Evolutionary conservation across 2,797 vertebrate genomes (phyloP), one percentile per base, ranked within the genome.

Genomic region (Discoglossus pictus): DNA sequence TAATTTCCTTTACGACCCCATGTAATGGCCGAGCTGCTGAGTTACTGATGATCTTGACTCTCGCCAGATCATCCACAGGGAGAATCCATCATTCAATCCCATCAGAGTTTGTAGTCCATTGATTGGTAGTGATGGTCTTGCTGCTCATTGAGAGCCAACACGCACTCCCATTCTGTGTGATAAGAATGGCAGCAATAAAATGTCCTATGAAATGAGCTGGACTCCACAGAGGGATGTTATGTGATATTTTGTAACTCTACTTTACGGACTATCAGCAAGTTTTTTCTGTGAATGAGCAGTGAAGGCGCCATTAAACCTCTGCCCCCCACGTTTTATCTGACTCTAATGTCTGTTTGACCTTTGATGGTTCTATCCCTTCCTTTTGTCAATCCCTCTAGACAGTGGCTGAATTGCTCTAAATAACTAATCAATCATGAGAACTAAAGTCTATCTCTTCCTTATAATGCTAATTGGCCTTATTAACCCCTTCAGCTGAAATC

Each of bases 31-130:
- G 24, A 48, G 61, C 52, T 52, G 61, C 68, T 64, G 53, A 65
- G 68, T 71, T 59, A 51, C 68, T 59, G 68, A 71, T 71, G 68
- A 65, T 71, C 68, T 71, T 52, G 44, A 65, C 61, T 71, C 61
- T 50, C 59, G 61, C 61, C 51, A 53, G 53, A 58, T 52, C 68
- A 43, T 64, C 61, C 68, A 71, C 46, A 36, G 61, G 61, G 61
- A 21, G 46, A 71, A 71, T 71, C 61, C 38, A 71, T 71, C 68
- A 71, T 64, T 59, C 27, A 53, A 52, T 71, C 58, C 68, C 61
- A 65, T 64, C 68, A 71, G 61, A 64, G 25, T 61, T 71, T 64
- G 38, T 58, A 59, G 68, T 53, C 52, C 43, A 36, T 48, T 24
- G 61, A 43, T 24, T 40, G 46, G 6, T 17, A 17, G 27, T 42